These are phyloP conservation scores for Enteromius radiatus DNA, from an alignment of 2,797 vertebrate genomes.

Conservation along the genomic window DNA sequence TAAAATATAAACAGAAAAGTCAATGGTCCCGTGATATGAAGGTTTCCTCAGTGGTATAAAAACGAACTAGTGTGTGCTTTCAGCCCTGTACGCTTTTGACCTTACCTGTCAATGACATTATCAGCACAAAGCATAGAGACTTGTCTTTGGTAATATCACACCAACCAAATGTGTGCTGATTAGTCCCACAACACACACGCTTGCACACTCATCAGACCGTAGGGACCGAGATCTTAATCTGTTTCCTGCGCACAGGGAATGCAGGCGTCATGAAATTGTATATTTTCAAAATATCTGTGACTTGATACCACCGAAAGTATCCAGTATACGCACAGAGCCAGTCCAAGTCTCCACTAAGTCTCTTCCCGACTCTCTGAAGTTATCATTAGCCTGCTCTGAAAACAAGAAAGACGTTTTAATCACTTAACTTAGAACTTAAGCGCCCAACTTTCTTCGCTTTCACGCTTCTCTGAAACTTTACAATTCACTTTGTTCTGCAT, in stretches of 20 bases:
- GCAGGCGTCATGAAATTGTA: constrained; percentile 59
- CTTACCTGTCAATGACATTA: constrained; percentile 58
- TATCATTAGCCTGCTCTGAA: background rate
- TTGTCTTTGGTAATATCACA: constrained; percentile 58
- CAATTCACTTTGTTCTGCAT: constrained; percentile 36
- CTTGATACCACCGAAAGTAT: constrained; percentile 48
- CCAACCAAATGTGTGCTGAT: constrained; percentile 51
- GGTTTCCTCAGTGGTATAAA: background rate
- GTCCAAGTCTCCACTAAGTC: constrained; percentile 35
- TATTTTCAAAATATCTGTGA: constrained; percentile 51
- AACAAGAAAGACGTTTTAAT: constrained; percentile 4
- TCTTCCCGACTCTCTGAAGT: constrained; percentile 30
- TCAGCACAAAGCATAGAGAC: constrained; percentile 36
- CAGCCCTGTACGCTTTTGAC: constrained; percentile 44
- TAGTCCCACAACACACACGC: constrained; percentile 42
- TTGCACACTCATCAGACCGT: constrained; percentile 47
- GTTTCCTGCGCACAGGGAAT: constrained; percentile 56
- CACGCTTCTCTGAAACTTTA: constrained; percentile 34
- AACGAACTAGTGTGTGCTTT: constrained; percentile 16
- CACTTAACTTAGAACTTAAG: constrained; percentile 28
- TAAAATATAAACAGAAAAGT: constrained; percentile 13
- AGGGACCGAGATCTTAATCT: constrained; percentile 58
- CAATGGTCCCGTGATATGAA: constrained; percentile 10
- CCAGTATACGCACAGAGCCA: constrained; percentile 10
- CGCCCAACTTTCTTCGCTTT: constrained; percentile 28